Base-by-base conservation (phyloP, 2,113 vertebrate species). In the Seriola rivoliana region DNA sequence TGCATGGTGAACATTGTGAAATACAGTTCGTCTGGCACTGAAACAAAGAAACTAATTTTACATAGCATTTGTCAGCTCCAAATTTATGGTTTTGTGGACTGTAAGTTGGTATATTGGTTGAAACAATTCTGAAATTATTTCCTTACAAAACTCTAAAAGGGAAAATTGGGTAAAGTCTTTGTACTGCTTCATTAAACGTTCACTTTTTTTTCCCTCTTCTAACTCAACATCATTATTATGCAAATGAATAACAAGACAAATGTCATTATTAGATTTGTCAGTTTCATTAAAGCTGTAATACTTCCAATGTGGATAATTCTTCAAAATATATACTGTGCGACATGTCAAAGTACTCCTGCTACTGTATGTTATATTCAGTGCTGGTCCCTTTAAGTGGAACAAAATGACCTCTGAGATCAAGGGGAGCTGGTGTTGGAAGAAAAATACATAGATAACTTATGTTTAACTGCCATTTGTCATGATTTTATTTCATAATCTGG, bases 401-500 rank as follows among this genome's bases (percentile, higher is more conserved):
- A 65, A 36, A 69, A 46, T 52, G 0, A 46, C 29, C 29, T 32
- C 16, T n/a, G 9, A 55, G 21, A 52, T 74, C 42, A 65, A 60
- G 74, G 16, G 17, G 8, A 42, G 64, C 17, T 1, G 8, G 1
- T 73, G 7, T 23, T 16, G 9, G 25, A 25, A 25, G 21, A 54
- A 84, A 78, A 68, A 42, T 17, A 63, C 52, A 63, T 1, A 69
- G 46, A 63, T 38, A 46, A 71, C 8, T 74, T 32, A 42, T 68
- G 58, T 69, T 71, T 54, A 29, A n/a, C 36, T 8, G 36, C 23
- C 52, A 73, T 91, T 66, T 9, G 16, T 75, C 52, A 50, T 54
- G 71, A 78, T 75, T 90, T 73, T 17, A 79, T 86, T 85, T 78
- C 71, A 81, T 78, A 67, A 80, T 48, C 38, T 71, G 65, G 71